Conservation (phyloP, 1,140 invertebrate species). For the Drosophila quadrilineata region DNA sequence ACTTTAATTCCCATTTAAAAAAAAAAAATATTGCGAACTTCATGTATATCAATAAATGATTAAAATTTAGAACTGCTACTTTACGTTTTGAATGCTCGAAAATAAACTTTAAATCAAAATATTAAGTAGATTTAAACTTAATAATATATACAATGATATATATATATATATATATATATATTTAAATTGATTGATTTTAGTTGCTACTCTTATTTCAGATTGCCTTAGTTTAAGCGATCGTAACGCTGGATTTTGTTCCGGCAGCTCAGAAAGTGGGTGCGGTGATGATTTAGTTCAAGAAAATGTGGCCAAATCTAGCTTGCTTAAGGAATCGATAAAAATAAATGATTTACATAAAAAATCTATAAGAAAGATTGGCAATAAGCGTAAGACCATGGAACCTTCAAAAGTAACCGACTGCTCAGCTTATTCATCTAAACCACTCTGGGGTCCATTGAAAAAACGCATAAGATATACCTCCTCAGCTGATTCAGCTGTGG, state of each 20-base stretch:
- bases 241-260: constrained; percentile 88
- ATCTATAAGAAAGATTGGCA: constrained; percentile 85
- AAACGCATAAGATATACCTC: constrained; percentile 84
- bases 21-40: too few species aligned
- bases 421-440: not conserved
- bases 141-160: too few species aligned
- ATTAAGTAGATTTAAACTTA: too few species aligned
- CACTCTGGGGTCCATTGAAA: constrained; percentile 84
- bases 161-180: too few species aligned
- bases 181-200: not conserved
- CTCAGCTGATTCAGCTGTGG: constrained; percentile 57
- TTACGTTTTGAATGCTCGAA: too few species aligned
- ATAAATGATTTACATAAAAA: constrained; percentile 87
- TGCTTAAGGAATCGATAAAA: constrained; percentile 85
- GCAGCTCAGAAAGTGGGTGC: constrained; percentile 80
- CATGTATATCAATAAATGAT: too few species aligned
- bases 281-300: constrained; percentile 83
- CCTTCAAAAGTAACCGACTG: constrained; percentile 82
- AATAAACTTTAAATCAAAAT: too few species aligned
- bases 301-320: constrained; percentile 50
- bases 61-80: too few species aligned
- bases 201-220: constrained; percentile 75
- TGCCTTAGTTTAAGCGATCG: constrained; percentile 82
- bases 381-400: constrained; percentile 88
- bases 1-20: too few species aligned